These are phyloP conservation scores for Notocelia uddmanniana DNA, from an alignment of 2,888 invertebrate genomes.

Conservation along the genomic window DNA sequence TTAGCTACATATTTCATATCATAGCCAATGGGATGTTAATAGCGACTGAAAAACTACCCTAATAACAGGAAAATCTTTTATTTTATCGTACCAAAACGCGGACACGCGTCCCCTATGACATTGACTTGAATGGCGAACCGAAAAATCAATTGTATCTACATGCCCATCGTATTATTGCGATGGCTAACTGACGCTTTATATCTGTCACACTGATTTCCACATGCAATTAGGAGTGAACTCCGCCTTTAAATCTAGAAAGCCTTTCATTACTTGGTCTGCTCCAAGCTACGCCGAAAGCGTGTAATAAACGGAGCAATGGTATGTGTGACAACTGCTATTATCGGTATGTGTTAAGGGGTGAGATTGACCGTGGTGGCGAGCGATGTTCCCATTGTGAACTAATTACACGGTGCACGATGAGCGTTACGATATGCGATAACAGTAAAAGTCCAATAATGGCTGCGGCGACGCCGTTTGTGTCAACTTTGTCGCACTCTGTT, in stretches of 20 bases:
- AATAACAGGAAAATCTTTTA: slow-evolving; percentile 30
- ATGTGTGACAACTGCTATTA: slow-evolving; percentile 10
- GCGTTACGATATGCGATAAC: slow-evolving; percentile 80
- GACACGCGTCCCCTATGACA: slow-evolving; percentile 58
- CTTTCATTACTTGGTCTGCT: slow-evolving; percentile 51
- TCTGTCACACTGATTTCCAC: slow-evolving; percentile 58
- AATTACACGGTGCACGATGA: slow-evolving; percentile 75
- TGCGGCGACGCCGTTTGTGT: slow-evolving; percentile 68
- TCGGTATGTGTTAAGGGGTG: slow-evolving; percentile 42
- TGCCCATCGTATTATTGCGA: slow-evolving; percentile 70
- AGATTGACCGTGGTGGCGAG: slow-evolving; percentile 58
- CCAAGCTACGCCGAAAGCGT: not conserved
- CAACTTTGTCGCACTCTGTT: slow-evolving; percentile 74
- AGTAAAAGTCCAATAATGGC: slow-evolving; percentile 80
- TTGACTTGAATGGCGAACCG: slow-evolving; percentile 60
- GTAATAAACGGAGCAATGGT: slow-evolving; percentile 50
- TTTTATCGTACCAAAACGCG: slow-evolving; percentile 46
- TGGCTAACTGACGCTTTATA: slow-evolving; percentile 65
- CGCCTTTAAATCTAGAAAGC: slow-evolving; percentile 11
- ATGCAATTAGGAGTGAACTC: slow-evolving; percentile 57
- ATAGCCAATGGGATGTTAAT: not conserved
- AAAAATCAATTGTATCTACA: slow-evolving; percentile 73
- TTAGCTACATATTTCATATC: not conserved
- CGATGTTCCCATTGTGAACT: slow-evolving; percentile 69
- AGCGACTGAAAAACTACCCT: slow-evolving; percentile 14